Evolutionary conservation across 2,888 invertebrate genomes (phyloP), one percentile per base, ranked within the genome.

Genomic region (Julus scanicus): DNA sequence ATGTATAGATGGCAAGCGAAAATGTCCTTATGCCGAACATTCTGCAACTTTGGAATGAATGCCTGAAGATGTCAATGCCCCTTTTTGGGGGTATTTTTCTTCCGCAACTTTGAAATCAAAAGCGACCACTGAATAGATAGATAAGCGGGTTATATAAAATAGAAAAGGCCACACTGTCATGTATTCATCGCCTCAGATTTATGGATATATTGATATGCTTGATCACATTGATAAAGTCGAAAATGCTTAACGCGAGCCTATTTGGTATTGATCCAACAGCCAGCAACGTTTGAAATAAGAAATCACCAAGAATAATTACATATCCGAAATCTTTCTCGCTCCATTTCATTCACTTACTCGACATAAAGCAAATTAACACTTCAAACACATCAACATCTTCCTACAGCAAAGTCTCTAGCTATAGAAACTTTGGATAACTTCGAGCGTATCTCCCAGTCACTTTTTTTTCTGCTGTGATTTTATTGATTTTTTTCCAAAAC

Each of bases 261-360:
- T 71, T 71, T 20, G 71, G 29, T 71, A 71, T 9, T 20, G 71
- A 71, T 71, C 71, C 71, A 71, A 71, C 20, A 71, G 20, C 29
- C 29, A 71, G 71, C 2, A 71, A 71, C 71, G 71, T 71, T 71
- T 2, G 9, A 8, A 71, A 71, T 71, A 29, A 71, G 71, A 71
- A 71, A 71, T 71, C 71, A 29, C 11, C 71, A 20, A 29, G 71
- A 71, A 71, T 71, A 71, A 71, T 71, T 71, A 71, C 29, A 20
- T 6, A 71, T 71, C 20, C 29, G 71, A 29, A 20, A 29, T 71
- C 71, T 71, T 20, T 29, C 71, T 71, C 71, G 71, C 71, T 71
- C 71, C 71, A 71, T 71, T 71, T 71, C 71, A 71, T 20, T 20
- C 6, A 71, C 29, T 71, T 71, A 71, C 20, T 71, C 71, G 71